Conservation (phyloP, 2,888 invertebrate species). For the Harpagoxenus sublaevis region DNA sequence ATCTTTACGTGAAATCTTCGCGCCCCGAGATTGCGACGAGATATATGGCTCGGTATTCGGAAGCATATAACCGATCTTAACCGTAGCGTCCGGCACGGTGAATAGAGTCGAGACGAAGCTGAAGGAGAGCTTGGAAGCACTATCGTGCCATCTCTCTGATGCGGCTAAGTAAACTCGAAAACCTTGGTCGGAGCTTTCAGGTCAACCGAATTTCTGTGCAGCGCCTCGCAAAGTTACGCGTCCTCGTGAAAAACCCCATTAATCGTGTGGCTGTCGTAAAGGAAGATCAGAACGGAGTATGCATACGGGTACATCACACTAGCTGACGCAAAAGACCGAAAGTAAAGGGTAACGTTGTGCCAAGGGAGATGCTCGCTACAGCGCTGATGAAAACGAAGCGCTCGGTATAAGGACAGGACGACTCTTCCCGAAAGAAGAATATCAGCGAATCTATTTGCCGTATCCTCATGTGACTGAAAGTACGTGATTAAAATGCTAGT, state of each 20-base stretch:
- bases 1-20: slow-evolving; percentile 44
- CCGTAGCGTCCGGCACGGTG: slow-evolving; percentile 11
- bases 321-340: slow-evolving; percentile 45
- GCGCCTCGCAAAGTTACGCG: slow-evolving; percentile 48
- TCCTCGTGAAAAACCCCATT: slow-evolving; percentile 63
- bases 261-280: slow-evolving; percentile 61
- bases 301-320: slow-evolving; percentile 43
- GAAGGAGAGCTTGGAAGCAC: slow-evolving; percentile 22
- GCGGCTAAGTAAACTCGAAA: slow-evolving; percentile 45
- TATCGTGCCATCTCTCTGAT: slow-evolving; percentile 54
- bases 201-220: slow-evolving; percentile 59
- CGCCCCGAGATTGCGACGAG: slow-evolving; percentile 32
- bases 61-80: slow-evolving; percentile 50
- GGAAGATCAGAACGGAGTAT: slow-evolving; percentile 49
- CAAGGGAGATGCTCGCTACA: slow-evolving; percentile 58
- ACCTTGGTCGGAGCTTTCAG: slow-evolving; percentile 53
- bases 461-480: slow-evolving; percentile 76
- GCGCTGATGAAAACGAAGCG: slow-evolving; percentile 75
- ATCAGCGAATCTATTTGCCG: slow-evolving; percentile 84
- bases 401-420: slow-evolving; percentile 69
- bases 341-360: slow-evolving; percentile 39
- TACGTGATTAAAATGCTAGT: slow-evolving; percentile 83
- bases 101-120: slow-evolving; percentile 42
- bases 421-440: slow-evolving; percentile 74
- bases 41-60: slow-evolving; percentile 26